Evolutionary conservation across 2,797 vertebrate genomes (phyloP), one percentile per base, ranked within the genome.

Genomic region (Eupleurogrammus muticus): DNA sequence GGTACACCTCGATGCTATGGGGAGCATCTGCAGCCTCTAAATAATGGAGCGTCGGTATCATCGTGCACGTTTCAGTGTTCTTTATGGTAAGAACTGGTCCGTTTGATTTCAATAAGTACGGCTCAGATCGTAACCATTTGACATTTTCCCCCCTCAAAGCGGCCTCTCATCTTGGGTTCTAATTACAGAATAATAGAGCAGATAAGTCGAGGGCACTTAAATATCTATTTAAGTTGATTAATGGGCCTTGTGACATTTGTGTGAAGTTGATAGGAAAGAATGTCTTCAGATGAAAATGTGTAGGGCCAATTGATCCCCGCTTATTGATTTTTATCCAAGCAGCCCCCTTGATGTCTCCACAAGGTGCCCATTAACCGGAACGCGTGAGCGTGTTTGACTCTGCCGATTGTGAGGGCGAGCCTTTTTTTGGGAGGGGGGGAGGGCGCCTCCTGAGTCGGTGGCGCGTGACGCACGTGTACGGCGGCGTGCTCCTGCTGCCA

Each of bases 181-280:
- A 84, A 90, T 88, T 81, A 85, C 61, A 85, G 76, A 63, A 58
- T 77, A 48, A 92, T 87, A 78, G 70, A 84, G 84, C 79, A 80
- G 70, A 73, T 74, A 73, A 84, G 73, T 80, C 77, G 48, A 46
- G n/a, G 70, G 36, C 68, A 68, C 77, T 91, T 89, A 77, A 79
- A 90, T 84, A 85, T 89, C 81, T 77, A 68, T 88, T 90, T 73
- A 49, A 77, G 66, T 77, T 82, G 81, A 92, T 90, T 78, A 89
- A 90, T 87, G 73, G 80, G 69, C 48, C 85, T 83, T 73, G 79
- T 90, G 90, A 85, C 86, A 90, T 92, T 91, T 90, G 75, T 84
- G 70, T 81, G 80, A 84, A 79, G 79, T 70, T 85, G 73, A 83
- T 79, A 51, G 84, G 81, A 54, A 54, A 56, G 51, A 77, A 54